Evolutionary conservation across 2,888 invertebrate species (phyloP).

Genomic region (Oscheius myriophilus): DNA sequence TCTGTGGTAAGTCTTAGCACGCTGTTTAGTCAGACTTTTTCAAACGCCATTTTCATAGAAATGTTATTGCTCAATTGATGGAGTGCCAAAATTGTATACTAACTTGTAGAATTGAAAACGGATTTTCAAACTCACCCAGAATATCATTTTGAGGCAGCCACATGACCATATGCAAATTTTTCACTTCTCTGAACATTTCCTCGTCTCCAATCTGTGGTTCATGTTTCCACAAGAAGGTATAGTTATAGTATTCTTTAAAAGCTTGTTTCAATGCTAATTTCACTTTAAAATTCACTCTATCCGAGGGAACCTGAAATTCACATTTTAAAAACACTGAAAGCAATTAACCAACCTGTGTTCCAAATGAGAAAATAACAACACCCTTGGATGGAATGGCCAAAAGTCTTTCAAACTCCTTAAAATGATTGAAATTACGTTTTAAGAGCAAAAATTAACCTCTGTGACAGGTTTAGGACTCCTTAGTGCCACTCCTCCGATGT

Average conservation of each 20-base stretch:
- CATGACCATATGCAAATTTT: constrained; percentile 40
- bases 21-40: no score
- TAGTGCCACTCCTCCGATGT: constrained; percentile 60
- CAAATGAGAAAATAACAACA: constrained; percentile 48
- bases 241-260: constrained; percentile 50
- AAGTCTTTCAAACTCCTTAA: constrained; percentile 16
- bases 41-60: no score
- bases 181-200: constrained; percentile 33
- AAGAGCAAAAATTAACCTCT: neutral
- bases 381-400: constrained; percentile 29
- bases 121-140: constrained; percentile 44
- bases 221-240: constrained; percentile 59
- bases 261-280: constrained; percentile 46
- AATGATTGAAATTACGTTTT: neutral
- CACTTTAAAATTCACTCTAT: constrained; percentile 36
- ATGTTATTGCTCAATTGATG: no score
- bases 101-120: no score
- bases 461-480: constrained; percentile 34
- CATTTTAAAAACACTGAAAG: neutral
- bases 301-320: constrained; percentile 33
- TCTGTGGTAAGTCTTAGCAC: no score
- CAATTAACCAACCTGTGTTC: constrained; percentile 36
- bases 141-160: constrained; percentile 58
- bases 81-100: no score
- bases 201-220: constrained; percentile 39